Base-by-base conservation (phyloP, 2,888 invertebrate species). In the Calliphora vomitoria region DNA sequence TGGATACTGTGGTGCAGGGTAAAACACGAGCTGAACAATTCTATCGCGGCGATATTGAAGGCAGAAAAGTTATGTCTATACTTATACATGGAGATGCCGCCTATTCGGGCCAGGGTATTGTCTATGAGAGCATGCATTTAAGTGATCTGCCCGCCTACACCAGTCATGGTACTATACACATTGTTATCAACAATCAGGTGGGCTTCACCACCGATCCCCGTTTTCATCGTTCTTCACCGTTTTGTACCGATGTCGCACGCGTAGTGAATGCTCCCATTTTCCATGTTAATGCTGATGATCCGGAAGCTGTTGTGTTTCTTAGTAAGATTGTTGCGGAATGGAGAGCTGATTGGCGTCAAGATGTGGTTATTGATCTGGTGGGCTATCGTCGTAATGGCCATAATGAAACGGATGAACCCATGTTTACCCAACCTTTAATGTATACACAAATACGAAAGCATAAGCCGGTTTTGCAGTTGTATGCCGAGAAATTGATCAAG, bases 351-450 rank as follows among this genome's bases (percentile, higher is more conserved):
- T 98, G 97, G 95, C 96, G 97, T 93, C 97, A 97, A 93, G 98
- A 98, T 94, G 96, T 97, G 74, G 96, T 98, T 20, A 94, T 98
- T 88, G 98, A 98, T 94, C 94, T 98, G 90, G 97, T 97, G 88
- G 95, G 96, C 91, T 97, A 97, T 93, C 97, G 97, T 89, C 97
- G 98, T 91, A 96, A 96, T 92, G 98, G 98, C 0, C 98, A 99
- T 95, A 98, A 98, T 93, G 98, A 98, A 94, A 96, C 97, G 92
- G 98, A 98, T 94, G 98, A 99, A 93, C 98, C 98, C 0, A 97
- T 97, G 97, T 97, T 97, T 93, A 99, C 98, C 1, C 98, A 98
- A 93, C 98, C 98, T 0, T 95, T 98, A 88, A 98, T 98, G 98
- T 98, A 98, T 95, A 97, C 97, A 93, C 96, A 96, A 92, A 98